Evolutionary conservation across 2,113 vertebrate species (phyloP), one percentile per base, ranked within the genome.

Genomic region (Nothobranchius kuhntae): DNA sequence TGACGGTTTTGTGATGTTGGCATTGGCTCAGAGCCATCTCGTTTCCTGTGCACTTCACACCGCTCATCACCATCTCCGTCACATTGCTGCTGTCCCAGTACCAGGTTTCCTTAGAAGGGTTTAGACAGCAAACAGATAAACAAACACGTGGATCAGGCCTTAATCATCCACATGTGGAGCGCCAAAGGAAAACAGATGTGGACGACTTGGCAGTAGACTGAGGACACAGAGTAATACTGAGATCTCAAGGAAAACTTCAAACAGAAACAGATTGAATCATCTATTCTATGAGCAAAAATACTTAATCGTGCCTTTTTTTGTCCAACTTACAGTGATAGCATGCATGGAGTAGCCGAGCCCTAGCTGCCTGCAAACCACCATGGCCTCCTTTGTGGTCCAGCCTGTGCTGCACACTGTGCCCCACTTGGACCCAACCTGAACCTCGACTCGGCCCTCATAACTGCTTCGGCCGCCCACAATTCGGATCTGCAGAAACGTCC

Each of bases 11-110:
- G 2, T 99, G 96, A 40, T 93, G 95, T 72, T 94, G 93, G 75
- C 98, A 99, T 5, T 96, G 96, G 76, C 87, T 93, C 79, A 99
- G 90, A 13, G 96, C 88, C 92, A 97, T 93, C 87, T 99, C 97
- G 0, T 72, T 91, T 8, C 98, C 98, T 0, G 84, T 81, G 14
- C 98, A 99, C 82, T 91, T 97, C 61, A 99, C 95, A 0, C 98
- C 97, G 0, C 98, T 98, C 92, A 97, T 86, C 53, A 95, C 92
- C 94, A 99, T 95, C 73, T 97, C 93, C 0, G 96, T 97, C 68
- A 94, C 87, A 0, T 98, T 98, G 62, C 95, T 96, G 56, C 94
- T 92, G 0, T 99, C 97, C 97, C 97, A 99, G 91, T 99, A 99
- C 98, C 98, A 99, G 0, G 98, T 99, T 91, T 99, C 97, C 98